phyloP scores from a whole-genome alignment of 2,888 invertebrate species.

The Fabriciana adippe region DNA sequence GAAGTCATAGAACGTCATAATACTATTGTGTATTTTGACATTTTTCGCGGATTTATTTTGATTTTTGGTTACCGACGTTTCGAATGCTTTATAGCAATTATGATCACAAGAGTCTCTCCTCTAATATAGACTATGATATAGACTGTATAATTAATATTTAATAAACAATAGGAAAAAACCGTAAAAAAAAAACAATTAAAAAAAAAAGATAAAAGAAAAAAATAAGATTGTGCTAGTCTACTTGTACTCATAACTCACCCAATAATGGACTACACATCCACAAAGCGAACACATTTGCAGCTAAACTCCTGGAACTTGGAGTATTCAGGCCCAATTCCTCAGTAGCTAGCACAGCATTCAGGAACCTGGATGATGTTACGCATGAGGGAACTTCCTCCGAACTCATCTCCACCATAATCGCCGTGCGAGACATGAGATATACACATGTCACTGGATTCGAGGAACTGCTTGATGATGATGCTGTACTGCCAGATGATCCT shows the following conservation, averaged over 20 bases:
- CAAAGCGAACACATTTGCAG: conserved; percentile 93
- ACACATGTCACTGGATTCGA: conserved; percentile 86
- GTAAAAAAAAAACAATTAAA: background rate
- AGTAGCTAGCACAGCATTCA: conserved; percentile 67
- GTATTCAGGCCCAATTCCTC: conserved; percentile 90
- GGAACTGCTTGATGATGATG: conserved; percentile 69
- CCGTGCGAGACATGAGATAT: conserved; percentile 91
- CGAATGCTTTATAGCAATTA: no score
- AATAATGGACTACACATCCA: conserved; percentile 97
- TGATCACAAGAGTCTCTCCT: no score
- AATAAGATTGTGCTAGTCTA: background rate
- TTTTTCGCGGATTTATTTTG: no score
- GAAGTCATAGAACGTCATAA: no score
- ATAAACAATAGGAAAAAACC: background rate
- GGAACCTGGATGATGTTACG: conserved; percentile 67
- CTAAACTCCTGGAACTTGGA: conserved; percentile 86
- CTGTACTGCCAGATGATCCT: conserved; percentile 76
- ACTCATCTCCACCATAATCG: conserved; percentile 90
- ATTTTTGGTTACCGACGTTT: no score
- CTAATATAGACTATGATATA: no score
- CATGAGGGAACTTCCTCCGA: conserved; percentile 71
- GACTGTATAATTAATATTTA: no score
- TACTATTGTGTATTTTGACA: no score
- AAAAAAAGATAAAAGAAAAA: background rate
- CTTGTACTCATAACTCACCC: conserved; percentile 72